Evolutionary conservation across 2,797 vertebrate genomes (phyloP).

Genomic region (Liparis tanakae): DNA sequence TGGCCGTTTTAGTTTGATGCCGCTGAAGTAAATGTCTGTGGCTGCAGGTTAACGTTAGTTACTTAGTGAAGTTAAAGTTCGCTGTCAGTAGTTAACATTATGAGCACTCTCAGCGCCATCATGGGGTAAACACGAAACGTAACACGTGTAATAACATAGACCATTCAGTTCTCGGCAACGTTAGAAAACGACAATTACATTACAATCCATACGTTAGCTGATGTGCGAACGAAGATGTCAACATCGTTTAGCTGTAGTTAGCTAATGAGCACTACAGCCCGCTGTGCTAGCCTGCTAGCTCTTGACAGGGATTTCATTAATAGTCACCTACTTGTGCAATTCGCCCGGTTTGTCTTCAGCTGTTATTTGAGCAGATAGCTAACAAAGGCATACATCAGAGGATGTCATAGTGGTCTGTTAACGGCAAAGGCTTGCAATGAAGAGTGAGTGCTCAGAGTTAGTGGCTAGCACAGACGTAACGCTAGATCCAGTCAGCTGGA

Average conservation of each 20-base stretch:
- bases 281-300: not conserved
- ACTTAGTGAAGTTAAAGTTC: not conserved
- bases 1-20: not conserved
- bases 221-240: not conserved
- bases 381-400: too few species aligned
- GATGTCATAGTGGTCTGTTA: constrained; percentile 29
- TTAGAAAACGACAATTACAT: not conserved
- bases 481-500: constrained; percentile 8
- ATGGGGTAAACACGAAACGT: not conserved
- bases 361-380: not conserved
- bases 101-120: not conserved
- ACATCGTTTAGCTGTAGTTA: not conserved
- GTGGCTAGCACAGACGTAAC: not conserved
- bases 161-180: not conserved
- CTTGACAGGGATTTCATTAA: not conserved
- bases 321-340: not conserved
- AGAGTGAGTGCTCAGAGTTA: not conserved
- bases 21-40: not conserved
- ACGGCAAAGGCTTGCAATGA: not conserved
- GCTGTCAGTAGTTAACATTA: not conserved
- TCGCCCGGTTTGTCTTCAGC: not conserved
- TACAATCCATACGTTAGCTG: not conserved
- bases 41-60: not conserved
- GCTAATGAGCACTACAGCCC: not conserved
- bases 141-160: not conserved